phyloP scores from a whole-genome alignment of 2,888 invertebrate species.

The Drosophila pseudotakahashii region DNA sequence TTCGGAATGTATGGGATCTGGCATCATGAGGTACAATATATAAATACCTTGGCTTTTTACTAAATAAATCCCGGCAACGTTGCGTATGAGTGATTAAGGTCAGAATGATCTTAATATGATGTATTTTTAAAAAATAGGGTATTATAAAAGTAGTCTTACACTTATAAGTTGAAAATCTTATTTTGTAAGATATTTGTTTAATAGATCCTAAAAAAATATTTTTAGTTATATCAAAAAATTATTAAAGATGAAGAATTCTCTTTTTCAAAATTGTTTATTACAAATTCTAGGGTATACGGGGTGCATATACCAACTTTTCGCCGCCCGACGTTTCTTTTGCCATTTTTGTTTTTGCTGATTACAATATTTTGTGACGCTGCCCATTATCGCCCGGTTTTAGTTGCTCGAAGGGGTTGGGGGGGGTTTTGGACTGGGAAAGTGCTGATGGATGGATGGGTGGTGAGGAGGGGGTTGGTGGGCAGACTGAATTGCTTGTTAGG shows the following conservation, averaged over 20 bases:
- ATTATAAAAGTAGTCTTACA: too few relatives aligned
- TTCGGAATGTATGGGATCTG: neutral
- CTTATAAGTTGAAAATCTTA: too few relatives aligned
- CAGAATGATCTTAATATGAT: neutral
- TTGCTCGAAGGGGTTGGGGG: neutral
- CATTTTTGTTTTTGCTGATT: slow-evolving; percentile 38
- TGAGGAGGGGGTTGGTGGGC: neutral
- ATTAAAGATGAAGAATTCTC: too few relatives aligned
- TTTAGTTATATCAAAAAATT: too few relatives aligned
- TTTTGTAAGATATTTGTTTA: too few relatives aligned
- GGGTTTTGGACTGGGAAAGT: neutral
- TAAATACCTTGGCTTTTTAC: neutral
- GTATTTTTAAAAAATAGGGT: too few relatives aligned
- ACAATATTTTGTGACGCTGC: slow-evolving; percentile 41
- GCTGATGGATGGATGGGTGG: neutral
- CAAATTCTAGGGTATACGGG: neutral
- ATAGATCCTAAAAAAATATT: neutral
- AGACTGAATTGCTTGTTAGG: slow-evolving; percentile 32
- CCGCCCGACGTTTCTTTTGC: slow-evolving; percentile 8
- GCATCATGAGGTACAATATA: neutral
- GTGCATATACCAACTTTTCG: neutral
- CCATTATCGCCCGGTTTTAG: slow-evolving; percentile 42
- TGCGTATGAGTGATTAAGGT: slow-evolving; percentile 4
- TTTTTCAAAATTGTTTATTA: too few relatives aligned
- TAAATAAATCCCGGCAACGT: neutral